Conservation (phyloP, 2,113 vertebrate species). For the Myocastor coypus region DNA sequence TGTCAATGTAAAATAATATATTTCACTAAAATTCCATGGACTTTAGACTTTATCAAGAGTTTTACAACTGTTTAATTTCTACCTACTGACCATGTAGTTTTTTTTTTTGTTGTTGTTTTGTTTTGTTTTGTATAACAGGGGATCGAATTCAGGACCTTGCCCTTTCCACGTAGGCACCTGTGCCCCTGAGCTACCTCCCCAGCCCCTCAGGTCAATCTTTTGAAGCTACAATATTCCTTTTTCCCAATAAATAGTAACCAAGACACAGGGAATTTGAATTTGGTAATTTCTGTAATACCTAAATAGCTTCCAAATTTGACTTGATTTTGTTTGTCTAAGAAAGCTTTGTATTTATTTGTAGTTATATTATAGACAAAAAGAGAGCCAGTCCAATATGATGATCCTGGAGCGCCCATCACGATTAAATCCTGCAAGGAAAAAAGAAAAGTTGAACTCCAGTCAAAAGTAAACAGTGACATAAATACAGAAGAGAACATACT, state of each 20-base stretch:
- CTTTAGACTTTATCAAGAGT: background rate
- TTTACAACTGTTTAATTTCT: background rate
- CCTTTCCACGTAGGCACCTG: too few relatives aligned
- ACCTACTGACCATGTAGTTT: background rate
- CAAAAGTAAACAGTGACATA: background rate
- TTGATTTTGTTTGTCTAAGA: constrained; percentile 86
- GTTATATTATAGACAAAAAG: constrained; percentile 93
- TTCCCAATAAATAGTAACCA: background rate
- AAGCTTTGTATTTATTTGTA: constrained; percentile 87
- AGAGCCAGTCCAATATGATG: constrained; percentile 95
- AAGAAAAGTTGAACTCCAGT: constrained; percentile 29
- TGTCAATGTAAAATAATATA: background rate
- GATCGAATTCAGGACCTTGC: too few relatives aligned
- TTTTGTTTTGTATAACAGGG: too few relatives aligned
- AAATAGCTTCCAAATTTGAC: constrained; percentile 96
- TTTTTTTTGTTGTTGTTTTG: too few relatives aligned
- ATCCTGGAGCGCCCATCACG: constrained; percentile 97
- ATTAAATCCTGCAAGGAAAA: constrained; percentile 92
- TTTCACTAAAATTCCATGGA: background rate
- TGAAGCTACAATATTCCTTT: background rate
- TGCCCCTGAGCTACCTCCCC: too few relatives aligned
- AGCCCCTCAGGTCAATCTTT: background rate
- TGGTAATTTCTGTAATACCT: constrained; percentile 86
- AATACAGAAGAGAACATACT: background rate
- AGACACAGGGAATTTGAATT: background rate